phyloP scores from a whole-genome alignment of 2,797 vertebrate genomes.

The Sebastes itinus region DNA sequence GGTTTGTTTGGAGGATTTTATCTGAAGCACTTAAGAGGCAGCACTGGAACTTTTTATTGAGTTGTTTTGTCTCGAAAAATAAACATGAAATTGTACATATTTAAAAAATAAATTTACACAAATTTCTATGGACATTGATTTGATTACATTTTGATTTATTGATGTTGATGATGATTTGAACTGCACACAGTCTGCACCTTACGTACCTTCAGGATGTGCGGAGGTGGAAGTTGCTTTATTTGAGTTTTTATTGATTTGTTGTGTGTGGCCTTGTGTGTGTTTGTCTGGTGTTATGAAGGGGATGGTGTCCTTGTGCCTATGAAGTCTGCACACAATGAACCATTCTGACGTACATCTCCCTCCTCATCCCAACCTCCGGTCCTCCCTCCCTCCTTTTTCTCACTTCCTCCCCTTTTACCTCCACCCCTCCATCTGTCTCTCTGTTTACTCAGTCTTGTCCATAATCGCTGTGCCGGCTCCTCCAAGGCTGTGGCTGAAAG shows the following conservation, averaged over 20 bases:
- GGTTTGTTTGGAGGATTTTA: neutral
- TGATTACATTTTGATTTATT: neutral
- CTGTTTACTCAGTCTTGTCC: conserved; percentile 24
- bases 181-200: neutral
- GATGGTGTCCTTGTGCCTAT: conserved; percentile 40
- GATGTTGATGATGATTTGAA: neutral
- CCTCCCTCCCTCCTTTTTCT: conserved; percentile 12
- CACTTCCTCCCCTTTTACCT: neutral
- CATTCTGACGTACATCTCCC: conserved; percentile 33
- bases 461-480: neutral
- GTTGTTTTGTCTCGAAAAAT: neutral
- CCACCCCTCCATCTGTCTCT: conserved; percentile 43
- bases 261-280: neutral
- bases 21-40: conserved; percentile 22
- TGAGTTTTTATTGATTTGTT: neutral
- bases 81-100: neutral
- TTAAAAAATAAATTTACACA: neutral
- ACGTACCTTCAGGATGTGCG: neutral
- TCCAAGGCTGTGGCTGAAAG: conserved; percentile 18
- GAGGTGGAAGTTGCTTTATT: neutral
- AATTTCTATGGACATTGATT: neutral
- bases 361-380: conserved; percentile 21
- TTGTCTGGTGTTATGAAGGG: conserved; percentile 26
- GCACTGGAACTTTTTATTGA: neutral
- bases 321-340: conserved; percentile 37